phyloP scores from a whole-genome alignment of 2,888 invertebrate species.

The Idaea straminata region DNA sequence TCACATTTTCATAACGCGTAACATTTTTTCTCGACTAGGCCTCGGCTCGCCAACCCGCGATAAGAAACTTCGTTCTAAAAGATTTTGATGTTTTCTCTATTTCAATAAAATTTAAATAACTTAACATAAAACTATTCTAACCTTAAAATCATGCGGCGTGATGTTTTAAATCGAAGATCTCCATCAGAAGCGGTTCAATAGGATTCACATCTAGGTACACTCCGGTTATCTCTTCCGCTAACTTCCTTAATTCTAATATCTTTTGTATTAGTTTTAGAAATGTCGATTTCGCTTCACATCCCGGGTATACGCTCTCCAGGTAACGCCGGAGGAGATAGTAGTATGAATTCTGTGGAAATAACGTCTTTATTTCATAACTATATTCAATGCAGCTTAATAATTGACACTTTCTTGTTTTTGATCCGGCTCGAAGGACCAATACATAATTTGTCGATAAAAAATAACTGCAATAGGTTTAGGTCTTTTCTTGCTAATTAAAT shows the following conservation, averaged over 20 bases:
- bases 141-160: slow-evolving; percentile 41
- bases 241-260: slow-evolving; percentile 91
- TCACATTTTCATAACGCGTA: too few species aligned
- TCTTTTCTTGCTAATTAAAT: too few species aligned
- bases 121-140: not conserved
- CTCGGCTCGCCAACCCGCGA: too few species aligned
- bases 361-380: not conserved
- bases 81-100: too few species aligned
- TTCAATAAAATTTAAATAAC: too few species aligned
- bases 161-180: slow-evolving; percentile 95
- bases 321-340: slow-evolving; percentile 92
- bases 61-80: too few species aligned
- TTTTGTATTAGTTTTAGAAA: slow-evolving; percentile 94
- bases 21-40: too few species aligned
- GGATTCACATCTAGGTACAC: slow-evolving; percentile 97
- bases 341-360: slow-evolving; percentile 86
- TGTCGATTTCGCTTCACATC: slow-evolving; percentile 92
- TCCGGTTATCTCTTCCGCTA: slow-evolving; percentile 94
- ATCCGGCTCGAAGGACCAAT: too few species aligned
- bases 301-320: slow-evolving; percentile 89
- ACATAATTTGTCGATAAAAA: too few species aligned
- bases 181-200: slow-evolving; percentile 95
- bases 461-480: too few species aligned
- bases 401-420: too few species aligned
- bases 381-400: not conserved